Base-by-base conservation (phyloP, 2,888 invertebrate species). In the Ophraella communa region DNA sequence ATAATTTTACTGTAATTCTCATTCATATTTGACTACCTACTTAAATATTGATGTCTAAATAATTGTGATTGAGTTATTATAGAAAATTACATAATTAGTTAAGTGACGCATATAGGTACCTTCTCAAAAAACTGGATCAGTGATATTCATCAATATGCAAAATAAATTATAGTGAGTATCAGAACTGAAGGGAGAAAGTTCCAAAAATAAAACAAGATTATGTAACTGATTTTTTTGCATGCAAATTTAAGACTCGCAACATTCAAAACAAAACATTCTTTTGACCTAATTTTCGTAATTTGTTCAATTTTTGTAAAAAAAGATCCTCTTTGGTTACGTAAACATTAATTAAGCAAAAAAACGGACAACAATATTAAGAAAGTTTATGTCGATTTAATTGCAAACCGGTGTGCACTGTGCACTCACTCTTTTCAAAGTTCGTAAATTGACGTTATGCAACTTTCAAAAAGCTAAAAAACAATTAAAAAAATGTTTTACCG, bases 131-230 rank as follows among this genome's bases (percentile, higher is more conserved):
- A 59, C 59, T 59, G 59, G 51, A 59, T 59, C 51, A 59, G 39
- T 51, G 59, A 51, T 59, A 59, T 51, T 51, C 39, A 59, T 59
- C 59, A 42, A 59, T 59, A 51, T 59, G 59, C 59, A 59, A 51
- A 59, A 51, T 59, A 59, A 51, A 51, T 59, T 59, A 42, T 27
- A 42, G 49, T 42, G 52, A 59, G 52, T 42, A 51, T 62, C 39
- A 18, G 30, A 55, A 55, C 42, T 56, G 24, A 55, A 54, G 62
- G 56, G 62, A 62, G 62, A 62, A 62, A 62, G 62, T 62, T 56
- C 39, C 49, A 42, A 62, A 62, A 62, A 55, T 54, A 51, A 60
- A 54, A 61, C 18, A 62, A 62, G 27, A 42, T 59, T 39, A 59
- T 42, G 51, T 33, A 59, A 59, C 20, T 21, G 59, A 58, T 33